Evolutionary conservation across 2,113 vertebrate genomes (phyloP).

Genomic region (Physeter macrocephalus): DNA sequence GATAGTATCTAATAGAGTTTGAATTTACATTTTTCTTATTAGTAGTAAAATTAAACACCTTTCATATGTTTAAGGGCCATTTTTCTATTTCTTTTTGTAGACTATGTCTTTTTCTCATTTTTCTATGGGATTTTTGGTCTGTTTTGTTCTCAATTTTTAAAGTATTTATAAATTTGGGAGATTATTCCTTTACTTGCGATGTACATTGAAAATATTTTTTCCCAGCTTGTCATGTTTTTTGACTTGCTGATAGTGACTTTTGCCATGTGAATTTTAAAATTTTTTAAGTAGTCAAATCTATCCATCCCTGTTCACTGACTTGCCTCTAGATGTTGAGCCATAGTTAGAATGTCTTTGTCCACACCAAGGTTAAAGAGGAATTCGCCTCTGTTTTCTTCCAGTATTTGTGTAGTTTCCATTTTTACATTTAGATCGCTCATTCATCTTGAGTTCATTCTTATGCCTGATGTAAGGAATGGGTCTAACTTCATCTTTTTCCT

Average conservation of each 20-base stretch:
- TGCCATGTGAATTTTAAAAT: not conserved
- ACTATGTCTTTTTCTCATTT: not conserved
- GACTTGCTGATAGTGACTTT: not conserved
- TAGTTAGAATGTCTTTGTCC: too few relatives aligned
- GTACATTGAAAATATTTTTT: not conserved
- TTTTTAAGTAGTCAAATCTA: not conserved
- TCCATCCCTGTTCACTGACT: not conserved
- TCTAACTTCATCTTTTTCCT: not conserved
- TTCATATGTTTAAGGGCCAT: not conserved
- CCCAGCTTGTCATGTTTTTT: not conserved
- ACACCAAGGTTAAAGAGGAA: not conserved
- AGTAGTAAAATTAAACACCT: too few relatives aligned
- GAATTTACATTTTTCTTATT: too few relatives aligned
- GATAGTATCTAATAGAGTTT: too few relatives aligned
- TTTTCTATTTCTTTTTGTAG: not conserved
- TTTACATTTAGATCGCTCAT: not conserved
- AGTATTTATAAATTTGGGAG: not conserved
- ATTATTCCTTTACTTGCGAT: not conserved
- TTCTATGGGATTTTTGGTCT: not conserved
- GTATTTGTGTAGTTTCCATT: not conserved
- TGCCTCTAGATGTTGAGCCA: not conserved
- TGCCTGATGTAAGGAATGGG: not conserved
- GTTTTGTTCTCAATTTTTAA: not conserved
- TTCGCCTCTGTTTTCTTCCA: not conserved
- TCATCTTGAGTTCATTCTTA: not conserved